Percentiles rank a stretch among this genome's conserved stretches.
These are phyloP conservation scores for Drosophila monieri DNA, from an alignment of 2,888 invertebrate species.

Conservation along the genomic window DNA sequence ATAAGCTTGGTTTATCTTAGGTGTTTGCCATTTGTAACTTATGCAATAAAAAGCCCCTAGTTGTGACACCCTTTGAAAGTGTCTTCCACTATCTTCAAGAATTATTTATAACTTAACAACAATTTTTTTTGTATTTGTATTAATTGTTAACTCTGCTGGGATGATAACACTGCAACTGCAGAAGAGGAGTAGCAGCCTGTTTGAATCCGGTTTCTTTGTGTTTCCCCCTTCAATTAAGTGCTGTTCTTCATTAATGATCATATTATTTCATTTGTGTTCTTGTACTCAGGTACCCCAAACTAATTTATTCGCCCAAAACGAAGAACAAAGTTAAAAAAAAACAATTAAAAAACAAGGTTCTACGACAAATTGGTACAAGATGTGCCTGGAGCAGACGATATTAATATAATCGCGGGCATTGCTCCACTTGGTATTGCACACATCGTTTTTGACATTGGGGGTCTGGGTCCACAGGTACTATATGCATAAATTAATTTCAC, in stretches of 20 bases:
- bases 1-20: not conserved
- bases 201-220: constrained; percentile 59
- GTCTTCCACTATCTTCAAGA: constrained; percentile 15
- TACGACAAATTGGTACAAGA: constrained; percentile 13
- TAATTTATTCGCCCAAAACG: constrained; percentile 4
- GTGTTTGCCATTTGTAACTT: constrained; percentile 5
- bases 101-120: constrained; percentile 38
- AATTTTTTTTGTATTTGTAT: constrained; percentile 9
- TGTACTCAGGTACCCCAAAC: constrained; percentile 20
- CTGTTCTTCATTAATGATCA: constrained; percentile 25
- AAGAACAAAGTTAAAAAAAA: not conserved
- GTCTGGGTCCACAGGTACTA: constrained; percentile 25
- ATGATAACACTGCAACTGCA: constrained; percentile 28
- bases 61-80: constrained; percentile 1
- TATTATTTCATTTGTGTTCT: constrained; percentile 14
- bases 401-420: constrained; percentile 21
- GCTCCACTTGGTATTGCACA: constrained; percentile 28
- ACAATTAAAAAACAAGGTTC: not conserved
- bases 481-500: constrained; percentile 31
- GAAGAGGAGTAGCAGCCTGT: constrained; percentile 36
- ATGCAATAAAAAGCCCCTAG: not conserved
- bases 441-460: constrained; percentile 11
- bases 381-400: constrained; percentile 1
- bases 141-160: constrained; percentile 23
- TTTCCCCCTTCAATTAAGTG: constrained; percentile 26